Conservation (phyloP, 2,797 vertebrate genomes). For the Champsocephalus gunnari region DNA sequence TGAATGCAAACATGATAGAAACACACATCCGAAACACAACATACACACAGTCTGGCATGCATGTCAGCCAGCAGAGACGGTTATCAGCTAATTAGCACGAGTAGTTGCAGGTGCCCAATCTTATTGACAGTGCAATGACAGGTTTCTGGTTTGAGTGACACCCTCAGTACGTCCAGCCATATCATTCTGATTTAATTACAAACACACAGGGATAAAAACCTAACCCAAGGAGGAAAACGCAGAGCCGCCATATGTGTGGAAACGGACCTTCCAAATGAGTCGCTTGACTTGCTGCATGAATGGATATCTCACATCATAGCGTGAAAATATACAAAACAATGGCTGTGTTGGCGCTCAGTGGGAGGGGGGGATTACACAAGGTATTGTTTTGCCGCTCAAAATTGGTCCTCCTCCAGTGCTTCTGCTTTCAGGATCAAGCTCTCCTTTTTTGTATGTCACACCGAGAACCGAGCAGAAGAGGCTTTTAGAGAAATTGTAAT, state of each 20-base stretch:
- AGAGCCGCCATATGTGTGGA: constrained; percentile 14
- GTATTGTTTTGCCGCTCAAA: constrained; percentile 52
- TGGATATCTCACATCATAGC: background rate
- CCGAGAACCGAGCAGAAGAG: constrained; percentile 6
- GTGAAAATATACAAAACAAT: constrained; percentile 42
- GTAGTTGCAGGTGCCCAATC: constrained; percentile 65
- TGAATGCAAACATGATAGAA: background rate
- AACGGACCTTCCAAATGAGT: constrained; percentile 36
- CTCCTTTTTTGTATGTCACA: constrained; percentile 9
- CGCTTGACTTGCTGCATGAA: constrained; percentile 13
- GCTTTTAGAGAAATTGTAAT: constrained; percentile 39
- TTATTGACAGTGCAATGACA: constrained; percentile 65
- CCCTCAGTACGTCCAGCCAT: constrained; percentile 44
- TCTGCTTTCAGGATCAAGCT: constrained; percentile 38
- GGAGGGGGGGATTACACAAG: constrained; percentile 40
- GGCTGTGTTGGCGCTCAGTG: constrained; percentile 2
- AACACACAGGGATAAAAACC: constrained; percentile 40
- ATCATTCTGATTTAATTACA: constrained; percentile 63
- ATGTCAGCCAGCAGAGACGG: constrained; percentile 49
- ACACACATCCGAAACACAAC: constrained; percentile 7
- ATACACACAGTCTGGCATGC: constrained; percentile 38
- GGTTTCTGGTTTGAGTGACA: constrained; percentile 62
- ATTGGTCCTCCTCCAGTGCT: constrained; percentile 39
- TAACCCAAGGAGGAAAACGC: constrained; percentile 6
- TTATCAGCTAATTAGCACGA: constrained; percentile 75